Evolutionary conservation across 2,888 invertebrate genomes (phyloP).

Genomic region (Rhynchonema sp.): DNA sequence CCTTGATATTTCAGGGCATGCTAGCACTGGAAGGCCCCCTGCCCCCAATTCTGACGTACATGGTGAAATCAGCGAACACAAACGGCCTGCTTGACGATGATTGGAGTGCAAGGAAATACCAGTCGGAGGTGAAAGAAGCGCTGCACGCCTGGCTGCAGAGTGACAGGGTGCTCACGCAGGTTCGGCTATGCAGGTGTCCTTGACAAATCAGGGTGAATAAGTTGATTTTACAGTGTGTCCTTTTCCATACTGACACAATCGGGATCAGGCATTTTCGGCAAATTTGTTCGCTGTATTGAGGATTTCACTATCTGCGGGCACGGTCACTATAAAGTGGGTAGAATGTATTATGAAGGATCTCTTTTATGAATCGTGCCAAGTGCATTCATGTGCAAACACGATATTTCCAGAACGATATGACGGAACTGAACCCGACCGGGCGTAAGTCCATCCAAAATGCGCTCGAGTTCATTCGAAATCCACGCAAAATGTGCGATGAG

Average conservation of each 20-base stretch:
- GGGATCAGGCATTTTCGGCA: too few species aligned
- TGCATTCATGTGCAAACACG: too few species aligned
- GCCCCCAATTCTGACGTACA: conserved; percentile 93
- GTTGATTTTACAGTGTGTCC: too few species aligned
- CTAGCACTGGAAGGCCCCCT: conserved; percentile 91
- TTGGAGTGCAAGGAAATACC: conserved; percentile 27
- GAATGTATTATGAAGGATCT: too few species aligned
- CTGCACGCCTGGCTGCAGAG: conserved; percentile 77
- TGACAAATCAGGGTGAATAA: too few species aligned
- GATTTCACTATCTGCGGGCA: too few species aligned
- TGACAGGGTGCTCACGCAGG: conserved; percentile 61
- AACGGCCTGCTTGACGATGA: conserved; percentile 80
- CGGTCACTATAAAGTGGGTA: too few species aligned
- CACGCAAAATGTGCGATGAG: conserved; percentile 71
- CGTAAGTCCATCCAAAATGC: conserved; percentile 78
- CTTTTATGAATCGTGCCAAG: too few species aligned
- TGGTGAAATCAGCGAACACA: conserved; percentile 92
- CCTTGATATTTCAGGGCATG: conserved; percentile 49
- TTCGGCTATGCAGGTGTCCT: conserved; percentile 35
- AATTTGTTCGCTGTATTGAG: too few species aligned
- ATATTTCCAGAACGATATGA: conserved; percentile 11
- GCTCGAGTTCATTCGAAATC: conserved; percentile 83
- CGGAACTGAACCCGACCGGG: conserved; percentile 48
- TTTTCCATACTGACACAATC: too few species aligned
- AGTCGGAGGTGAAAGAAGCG: conserved; percentile 61